Evolutionary conservation across 1,140 invertebrate genomes (phyloP).

Genomic region (Hypsibius dujardini): DNA sequence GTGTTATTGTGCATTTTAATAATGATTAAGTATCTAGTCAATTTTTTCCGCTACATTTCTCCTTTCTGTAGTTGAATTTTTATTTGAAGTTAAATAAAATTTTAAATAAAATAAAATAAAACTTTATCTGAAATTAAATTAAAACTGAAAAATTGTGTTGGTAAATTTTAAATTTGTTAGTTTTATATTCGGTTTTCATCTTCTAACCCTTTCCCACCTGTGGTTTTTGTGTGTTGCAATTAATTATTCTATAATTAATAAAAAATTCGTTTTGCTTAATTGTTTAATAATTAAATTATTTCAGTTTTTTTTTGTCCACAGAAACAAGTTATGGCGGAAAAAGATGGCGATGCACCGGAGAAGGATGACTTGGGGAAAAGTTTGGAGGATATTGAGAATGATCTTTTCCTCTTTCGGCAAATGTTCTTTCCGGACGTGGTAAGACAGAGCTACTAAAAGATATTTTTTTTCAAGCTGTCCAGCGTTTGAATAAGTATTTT

Average conservation of each 20-base stretch:
- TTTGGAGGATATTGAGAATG: neutral
- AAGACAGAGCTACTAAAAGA: neutral
- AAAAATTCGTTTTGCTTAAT: neutral
- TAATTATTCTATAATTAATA: neutral
- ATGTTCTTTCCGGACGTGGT: neutral
- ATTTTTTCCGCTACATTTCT: too few relatives aligned
- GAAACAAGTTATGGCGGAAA: neutral
- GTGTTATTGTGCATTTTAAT: too few relatives aligned
- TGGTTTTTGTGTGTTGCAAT: neutral
- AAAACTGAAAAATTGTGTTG: too few relatives aligned
- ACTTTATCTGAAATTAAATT: too few relatives aligned
- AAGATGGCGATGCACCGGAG: neutral
- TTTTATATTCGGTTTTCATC: too few relatives aligned
- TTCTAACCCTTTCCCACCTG: neutral
- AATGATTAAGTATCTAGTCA: too few relatives aligned
- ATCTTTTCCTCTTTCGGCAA: neutral
- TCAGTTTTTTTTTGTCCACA: neutral
- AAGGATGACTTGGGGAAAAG: neutral
- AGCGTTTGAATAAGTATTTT: neutral
- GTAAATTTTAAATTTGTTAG: too few relatives aligned
- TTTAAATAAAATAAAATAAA: too few relatives aligned
- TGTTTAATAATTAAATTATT: too few relatives aligned
- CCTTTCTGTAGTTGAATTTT: too few relatives aligned
- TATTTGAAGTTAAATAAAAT: too few relatives aligned
- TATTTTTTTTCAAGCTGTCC: neutral